Percentiles rank a stretch among this genome's conserved stretches.
These are phyloP conservation scores for Morus bassanus DNA, from an alignment of 2,797 vertebrate species.

Conservation along the genomic window DNA sequence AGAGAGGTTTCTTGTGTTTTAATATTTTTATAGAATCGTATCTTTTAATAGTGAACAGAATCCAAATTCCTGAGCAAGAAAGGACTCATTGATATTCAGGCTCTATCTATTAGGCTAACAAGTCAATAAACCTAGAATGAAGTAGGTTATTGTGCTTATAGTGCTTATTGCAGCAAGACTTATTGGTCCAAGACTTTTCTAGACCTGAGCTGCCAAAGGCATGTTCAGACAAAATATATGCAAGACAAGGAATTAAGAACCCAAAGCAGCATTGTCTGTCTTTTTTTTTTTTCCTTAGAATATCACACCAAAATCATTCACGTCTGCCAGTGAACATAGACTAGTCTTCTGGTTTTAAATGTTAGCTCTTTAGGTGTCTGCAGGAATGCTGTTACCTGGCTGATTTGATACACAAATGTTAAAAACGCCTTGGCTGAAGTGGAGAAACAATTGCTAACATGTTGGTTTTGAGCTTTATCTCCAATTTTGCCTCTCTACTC, in stretches of 20 bases:
- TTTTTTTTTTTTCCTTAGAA: background rate
- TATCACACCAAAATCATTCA: background rate
- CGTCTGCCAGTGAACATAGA: background rate
- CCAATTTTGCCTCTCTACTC: background rate
- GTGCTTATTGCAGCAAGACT: constrained; percentile 2
- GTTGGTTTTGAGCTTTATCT: background rate
- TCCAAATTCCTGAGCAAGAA: constrained; percentile 1
- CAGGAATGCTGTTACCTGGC: background rate
- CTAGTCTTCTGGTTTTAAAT: background rate
- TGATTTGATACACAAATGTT: background rate
- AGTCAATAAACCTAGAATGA: constrained; percentile 22
- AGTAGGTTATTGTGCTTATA: background rate
- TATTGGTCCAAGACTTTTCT: background rate
- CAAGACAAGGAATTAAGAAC: background rate
- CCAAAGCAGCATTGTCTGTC: background rate
- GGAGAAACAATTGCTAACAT: background rate
- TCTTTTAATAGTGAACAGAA: background rate
- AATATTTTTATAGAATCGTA: background rate
- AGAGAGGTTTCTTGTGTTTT: background rate
- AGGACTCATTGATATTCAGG: constrained; percentile 25
- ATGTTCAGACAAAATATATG: background rate
- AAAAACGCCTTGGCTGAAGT: background rate
- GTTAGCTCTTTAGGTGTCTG: background rate
- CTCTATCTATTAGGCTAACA: background rate
- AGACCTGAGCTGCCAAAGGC: background rate